These are phyloP conservation scores for Nomada hirtipes DNA, from an alignment of 2,888 invertebrate species.

Conservation along the genomic window DNA sequence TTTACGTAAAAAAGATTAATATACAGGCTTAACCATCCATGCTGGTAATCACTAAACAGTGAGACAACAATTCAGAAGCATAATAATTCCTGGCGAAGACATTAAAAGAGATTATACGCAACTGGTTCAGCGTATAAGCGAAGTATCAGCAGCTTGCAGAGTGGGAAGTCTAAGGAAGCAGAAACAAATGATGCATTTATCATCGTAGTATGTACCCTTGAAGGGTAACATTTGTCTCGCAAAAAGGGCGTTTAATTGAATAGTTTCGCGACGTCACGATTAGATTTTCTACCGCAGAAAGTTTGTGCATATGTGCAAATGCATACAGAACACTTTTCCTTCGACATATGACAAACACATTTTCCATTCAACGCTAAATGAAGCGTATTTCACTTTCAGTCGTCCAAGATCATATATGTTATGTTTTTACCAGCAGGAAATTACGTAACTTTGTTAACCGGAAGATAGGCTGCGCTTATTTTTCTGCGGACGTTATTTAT, in stretches of 20 bases:
- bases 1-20: neutral
- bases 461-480: neutral
- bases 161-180: neutral
- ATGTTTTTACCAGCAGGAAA: neutral
- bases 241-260: neutral
- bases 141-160: slow-evolving; percentile 7
- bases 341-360: neutral
- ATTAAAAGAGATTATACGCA: slow-evolving; percentile 21
- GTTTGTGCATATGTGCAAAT: neutral
- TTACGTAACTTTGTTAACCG: neutral
- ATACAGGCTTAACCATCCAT: neutral
- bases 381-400: slow-evolving; percentile 8
- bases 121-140: neutral
- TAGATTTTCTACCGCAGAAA: neutral
- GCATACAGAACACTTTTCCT: neutral
- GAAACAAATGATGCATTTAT: slow-evolving; percentile 9
- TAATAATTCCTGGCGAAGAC: neutral
- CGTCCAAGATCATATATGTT: neutral
- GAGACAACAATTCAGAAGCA: neutral
- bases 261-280: neutral
- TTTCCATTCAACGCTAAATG: neutral
- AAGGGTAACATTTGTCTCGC: slow-evolving; percentile 2
- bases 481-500: neutral
- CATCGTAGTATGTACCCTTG: neutral
- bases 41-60: too few relatives aligned